Conservation (phyloP, 1,140 invertebrate genomes). For the Contarinia nasturtii region DNA sequence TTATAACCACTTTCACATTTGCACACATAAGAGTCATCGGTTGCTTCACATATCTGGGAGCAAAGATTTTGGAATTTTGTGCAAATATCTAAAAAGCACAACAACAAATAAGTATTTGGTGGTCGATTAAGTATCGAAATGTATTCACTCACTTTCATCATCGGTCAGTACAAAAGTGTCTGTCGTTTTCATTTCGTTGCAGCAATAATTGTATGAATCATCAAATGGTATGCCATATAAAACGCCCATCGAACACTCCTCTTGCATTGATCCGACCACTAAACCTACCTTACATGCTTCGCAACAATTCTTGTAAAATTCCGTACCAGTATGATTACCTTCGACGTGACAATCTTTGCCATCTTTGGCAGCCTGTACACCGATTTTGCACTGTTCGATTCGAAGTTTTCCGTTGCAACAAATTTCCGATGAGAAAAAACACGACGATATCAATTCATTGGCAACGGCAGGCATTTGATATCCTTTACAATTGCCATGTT, state of each 20-base stretch:
- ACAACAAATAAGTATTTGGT: constrained; percentile 20
- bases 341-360: constrained; percentile 8
- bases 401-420: constrained; percentile 16
- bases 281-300: constrained; percentile 20
- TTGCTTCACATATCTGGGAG: constrained; percentile 44
- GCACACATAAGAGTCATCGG: constrained; percentile 45
- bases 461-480: constrained; percentile 10
- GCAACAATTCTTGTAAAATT: constrained; percentile 13
- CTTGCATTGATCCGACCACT: constrained; percentile 16
- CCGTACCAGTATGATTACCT: constrained; percentile 7
- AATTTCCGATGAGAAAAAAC: constrained; percentile 16
- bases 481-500: constrained; percentile 10
- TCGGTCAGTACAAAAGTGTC: not conserved
- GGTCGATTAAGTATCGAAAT: constrained; percentile 7
- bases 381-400: constrained; percentile 12
- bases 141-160: not conserved
- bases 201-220: constrained; percentile 17
- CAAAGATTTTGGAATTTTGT: constrained; percentile 41
- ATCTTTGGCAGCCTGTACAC: constrained; percentile 14
- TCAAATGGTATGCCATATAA: constrained; percentile 13
- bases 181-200: constrained; percentile 5
- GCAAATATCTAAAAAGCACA: constrained; percentile 46
- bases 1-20: constrained; percentile 44
- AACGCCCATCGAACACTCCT: constrained; percentile 8
- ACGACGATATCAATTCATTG: constrained; percentile 15